Evolutionary conservation across 2,888 invertebrate genomes (phyloP).

Genomic region (Aromia moschata): DNA sequence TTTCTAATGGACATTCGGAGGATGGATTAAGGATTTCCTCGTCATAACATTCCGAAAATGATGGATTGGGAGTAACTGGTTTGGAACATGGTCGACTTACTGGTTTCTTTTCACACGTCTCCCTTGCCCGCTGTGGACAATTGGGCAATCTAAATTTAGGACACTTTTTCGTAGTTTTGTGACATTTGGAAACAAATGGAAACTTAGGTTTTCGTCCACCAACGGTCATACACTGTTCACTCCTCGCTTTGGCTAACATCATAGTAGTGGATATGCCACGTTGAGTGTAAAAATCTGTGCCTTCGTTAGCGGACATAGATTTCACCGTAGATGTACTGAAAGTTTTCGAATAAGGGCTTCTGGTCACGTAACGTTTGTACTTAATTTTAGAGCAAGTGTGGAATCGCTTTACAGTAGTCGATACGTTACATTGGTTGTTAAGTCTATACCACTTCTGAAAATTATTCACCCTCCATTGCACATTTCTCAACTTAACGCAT

Average conservation of each 20-base stretch:
- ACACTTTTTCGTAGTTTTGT: slow-evolving; percentile 13
- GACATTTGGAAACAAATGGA: not conserved
- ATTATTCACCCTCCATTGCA: slow-evolving; percentile 38
- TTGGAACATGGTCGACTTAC: slow-evolving; percentile 10
- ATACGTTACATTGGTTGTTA: slow-evolving; percentile 23
- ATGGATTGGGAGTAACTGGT: slow-evolving; percentile 29
- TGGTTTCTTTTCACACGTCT: not conserved
- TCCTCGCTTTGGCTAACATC: not conserved
- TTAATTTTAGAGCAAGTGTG: slow-evolving; percentile 30
- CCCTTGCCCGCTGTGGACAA: slow-evolving; percentile 20
- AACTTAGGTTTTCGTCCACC: not conserved
- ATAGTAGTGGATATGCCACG: slow-evolving; percentile 25
- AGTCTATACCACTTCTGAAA: slow-evolving; percentile 37
- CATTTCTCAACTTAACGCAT: slow-evolving; percentile 29
- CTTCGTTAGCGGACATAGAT: not conserved
- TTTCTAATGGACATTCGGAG: slow-evolving; percentile 35
- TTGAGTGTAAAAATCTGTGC: slow-evolving; percentile 9
- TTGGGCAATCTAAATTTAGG: slow-evolving; percentile 33
- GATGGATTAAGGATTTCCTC: slow-evolving; percentile 21
- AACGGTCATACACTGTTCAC: not conserved
- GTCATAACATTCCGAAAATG: slow-evolving; percentile 38
- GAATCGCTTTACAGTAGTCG: slow-evolving; percentile 27
- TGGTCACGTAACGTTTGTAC: slow-evolving; percentile 13
- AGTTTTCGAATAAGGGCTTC: not conserved
- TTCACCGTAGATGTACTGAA: slow-evolving; percentile 18